These are phyloP conservation scores for Phengaris arion DNA, from an alignment of 2,888 invertebrate genomes.

Conservation along the genomic window DNA sequence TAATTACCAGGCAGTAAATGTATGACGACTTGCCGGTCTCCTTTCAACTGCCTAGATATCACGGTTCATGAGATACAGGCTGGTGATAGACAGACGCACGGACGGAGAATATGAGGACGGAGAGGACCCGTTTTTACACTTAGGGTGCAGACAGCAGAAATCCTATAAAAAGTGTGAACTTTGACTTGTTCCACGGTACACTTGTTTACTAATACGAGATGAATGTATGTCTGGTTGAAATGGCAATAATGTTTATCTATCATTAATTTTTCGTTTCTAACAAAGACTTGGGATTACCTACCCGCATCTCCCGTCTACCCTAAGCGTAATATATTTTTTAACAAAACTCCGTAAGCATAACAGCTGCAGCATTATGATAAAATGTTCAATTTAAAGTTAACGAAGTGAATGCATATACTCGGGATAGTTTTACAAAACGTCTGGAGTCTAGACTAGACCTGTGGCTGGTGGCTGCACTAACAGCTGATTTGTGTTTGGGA, in stretches of 20 bases:
- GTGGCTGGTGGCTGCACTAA: conserved; percentile 37
- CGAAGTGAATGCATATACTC: conserved; percentile 25
- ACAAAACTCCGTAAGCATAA: not conserved
- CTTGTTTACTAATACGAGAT: no score
- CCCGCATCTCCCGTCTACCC: not conserved
- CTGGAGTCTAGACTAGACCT: conserved; percentile 39
- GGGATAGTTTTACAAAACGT: conserved; percentile 18
- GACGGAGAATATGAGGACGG: no score
- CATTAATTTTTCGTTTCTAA: not conserved
- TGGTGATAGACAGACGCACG: no score
- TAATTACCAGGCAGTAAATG: no score
- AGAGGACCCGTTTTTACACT: no score
- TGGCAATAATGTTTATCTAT: not conserved
- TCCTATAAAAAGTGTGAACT: no score
- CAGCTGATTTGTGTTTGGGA: conserved; percentile 42
- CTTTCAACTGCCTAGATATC: no score
- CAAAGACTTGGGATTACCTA: conserved; percentile 1
- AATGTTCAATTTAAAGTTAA: conserved; percentile 21
- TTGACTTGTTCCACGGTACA: no score
- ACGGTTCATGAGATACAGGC: no score
- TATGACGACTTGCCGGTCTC: no score
- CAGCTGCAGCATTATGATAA: not conserved
- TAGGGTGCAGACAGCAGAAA: no score
- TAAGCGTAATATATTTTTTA: not conserved
- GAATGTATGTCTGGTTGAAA: no score